A percentile compares a stretch with the other conserved stretches of the same genome.
These are phyloP conservation scores for Diplodus sargus DNA, from an alignment of 2,797 vertebrate genomes.

Conservation along the genomic window DNA sequence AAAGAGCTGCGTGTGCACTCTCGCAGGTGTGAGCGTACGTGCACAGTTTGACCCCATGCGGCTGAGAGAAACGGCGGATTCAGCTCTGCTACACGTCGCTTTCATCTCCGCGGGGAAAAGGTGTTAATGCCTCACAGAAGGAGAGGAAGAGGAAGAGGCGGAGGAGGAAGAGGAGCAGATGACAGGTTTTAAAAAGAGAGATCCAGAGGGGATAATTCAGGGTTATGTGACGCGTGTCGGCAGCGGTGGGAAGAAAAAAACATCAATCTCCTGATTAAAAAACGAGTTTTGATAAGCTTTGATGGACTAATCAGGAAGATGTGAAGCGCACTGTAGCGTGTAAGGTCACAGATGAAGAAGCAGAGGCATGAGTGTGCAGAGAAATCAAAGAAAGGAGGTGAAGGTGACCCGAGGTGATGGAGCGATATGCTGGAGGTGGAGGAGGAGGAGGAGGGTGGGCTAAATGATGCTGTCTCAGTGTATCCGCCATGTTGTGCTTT, in stretches of 20 bases:
- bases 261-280: slow-evolving; percentile 29
- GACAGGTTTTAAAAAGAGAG: slow-evolving; percentile 31
- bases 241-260: slow-evolving; percentile 14
- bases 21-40: neutral
- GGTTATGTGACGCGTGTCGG: slow-evolving; percentile 2
- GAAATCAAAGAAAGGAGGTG: slow-evolving; percentile 25
- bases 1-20: slow-evolving; percentile 41
- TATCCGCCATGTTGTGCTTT: slow-evolving; percentile 69
- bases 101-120: slow-evolving; percentile 78
- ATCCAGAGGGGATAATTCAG: slow-evolving; percentile 46
- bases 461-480: slow-evolving; percentile 63
- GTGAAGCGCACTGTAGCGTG: neutral
- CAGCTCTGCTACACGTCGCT: slow-evolving; percentile 55
- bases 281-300: slow-evolving; percentile 40
- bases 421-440: neutral
- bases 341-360: slow-evolving; percentile 27
- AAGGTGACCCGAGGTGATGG: slow-evolving; percentile 63
- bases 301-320: slow-evolving; percentile 28
- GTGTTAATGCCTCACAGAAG: slow-evolving; percentile 73
- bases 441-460: slow-evolving; percentile 5
- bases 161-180: slow-evolving; percentile 22
- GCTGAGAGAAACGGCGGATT: slow-evolving; percentile 58
- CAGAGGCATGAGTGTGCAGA: slow-evolving; percentile 22
- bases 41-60: slow-evolving; percentile 54
- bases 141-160: slow-evolving; percentile 18